Evolutionary conservation across 2,113 vertebrate species (phyloP).

Genomic region (Candoia aspera): DNA sequence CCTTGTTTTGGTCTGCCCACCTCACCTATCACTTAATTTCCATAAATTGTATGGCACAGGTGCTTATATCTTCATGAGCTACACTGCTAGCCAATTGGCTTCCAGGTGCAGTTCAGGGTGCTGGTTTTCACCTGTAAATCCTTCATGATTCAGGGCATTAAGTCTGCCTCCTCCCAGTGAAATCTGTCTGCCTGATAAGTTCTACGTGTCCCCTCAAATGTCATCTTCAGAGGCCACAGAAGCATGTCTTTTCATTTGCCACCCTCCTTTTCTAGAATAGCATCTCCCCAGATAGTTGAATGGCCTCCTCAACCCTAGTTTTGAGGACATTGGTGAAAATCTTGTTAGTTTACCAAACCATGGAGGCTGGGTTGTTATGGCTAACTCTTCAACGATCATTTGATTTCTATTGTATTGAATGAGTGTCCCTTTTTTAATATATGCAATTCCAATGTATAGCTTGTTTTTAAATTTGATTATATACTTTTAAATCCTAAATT

Average conservation of each 20-base stretch:
- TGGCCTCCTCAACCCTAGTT: not conserved
- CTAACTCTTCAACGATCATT: not conserved
- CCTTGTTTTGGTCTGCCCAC: not conserved
- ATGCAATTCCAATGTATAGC: not conserved
- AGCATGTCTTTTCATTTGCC: no score
- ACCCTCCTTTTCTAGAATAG: no score
- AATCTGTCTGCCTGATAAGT: no score
- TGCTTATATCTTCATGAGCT: not conserved
- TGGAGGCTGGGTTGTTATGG: not conserved
- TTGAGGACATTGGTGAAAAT: not conserved
- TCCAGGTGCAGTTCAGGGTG: no score
- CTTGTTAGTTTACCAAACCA: not conserved
- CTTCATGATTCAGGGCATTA: no score
- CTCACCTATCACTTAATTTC: not conserved
- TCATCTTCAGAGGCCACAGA: no score
- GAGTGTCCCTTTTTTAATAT: not conserved
- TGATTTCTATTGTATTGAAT: not conserved
- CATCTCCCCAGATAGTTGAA: no score
- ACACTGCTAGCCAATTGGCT: no score
- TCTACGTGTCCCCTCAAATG: no score
- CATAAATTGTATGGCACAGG: not conserved
- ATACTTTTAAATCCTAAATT: not conserved
- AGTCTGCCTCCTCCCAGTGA: no score
- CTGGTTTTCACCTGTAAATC: no score
- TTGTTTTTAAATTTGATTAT: not conserved